Evolutionary conservation across 1,140 invertebrate genomes (phyloP).

Genomic region (Polypedilum pembai): DNA sequence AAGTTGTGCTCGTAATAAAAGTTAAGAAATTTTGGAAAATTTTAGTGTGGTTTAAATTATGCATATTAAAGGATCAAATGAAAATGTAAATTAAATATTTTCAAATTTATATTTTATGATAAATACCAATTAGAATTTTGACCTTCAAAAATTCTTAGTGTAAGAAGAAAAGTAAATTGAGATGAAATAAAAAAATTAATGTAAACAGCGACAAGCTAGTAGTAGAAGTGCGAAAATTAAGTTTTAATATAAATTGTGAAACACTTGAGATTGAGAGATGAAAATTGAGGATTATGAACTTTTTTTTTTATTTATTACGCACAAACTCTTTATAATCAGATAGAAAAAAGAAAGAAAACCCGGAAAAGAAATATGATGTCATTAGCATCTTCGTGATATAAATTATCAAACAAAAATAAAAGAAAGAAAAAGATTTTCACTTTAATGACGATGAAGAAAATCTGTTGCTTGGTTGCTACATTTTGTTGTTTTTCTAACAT

Average conservation of each 20-base stretch:
- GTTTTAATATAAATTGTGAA: neutral
- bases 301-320: neutral
- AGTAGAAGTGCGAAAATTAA: neutral
- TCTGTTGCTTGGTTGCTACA: neutral
- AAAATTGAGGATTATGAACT: neutral
- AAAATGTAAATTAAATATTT: slow-evolving; percentile 13
- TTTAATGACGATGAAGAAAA: neutral
- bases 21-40: neutral
- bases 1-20: slow-evolving; percentile 1
- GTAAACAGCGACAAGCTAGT: neutral
- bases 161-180: too few relatives aligned
- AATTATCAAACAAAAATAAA: neutral
- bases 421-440: neutral
- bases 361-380: slow-evolving; percentile 8
- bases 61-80: slow-evolving; percentile 22
- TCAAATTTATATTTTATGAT: neutral
- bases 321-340: neutral
- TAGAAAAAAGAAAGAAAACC: slow-evolving; percentile 1
- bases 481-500: neutral
- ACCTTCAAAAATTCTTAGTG: neutral
- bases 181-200: neutral
- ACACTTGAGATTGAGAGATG: neutral
- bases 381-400: slow-evolving; percentile 18
- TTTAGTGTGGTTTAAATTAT: neutral
- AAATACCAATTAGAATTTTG: neutral